These are phyloP conservation scores for Selene dorsalis DNA, from an alignment of 2,797 vertebrate species.

Conservation along the genomic window DNA sequence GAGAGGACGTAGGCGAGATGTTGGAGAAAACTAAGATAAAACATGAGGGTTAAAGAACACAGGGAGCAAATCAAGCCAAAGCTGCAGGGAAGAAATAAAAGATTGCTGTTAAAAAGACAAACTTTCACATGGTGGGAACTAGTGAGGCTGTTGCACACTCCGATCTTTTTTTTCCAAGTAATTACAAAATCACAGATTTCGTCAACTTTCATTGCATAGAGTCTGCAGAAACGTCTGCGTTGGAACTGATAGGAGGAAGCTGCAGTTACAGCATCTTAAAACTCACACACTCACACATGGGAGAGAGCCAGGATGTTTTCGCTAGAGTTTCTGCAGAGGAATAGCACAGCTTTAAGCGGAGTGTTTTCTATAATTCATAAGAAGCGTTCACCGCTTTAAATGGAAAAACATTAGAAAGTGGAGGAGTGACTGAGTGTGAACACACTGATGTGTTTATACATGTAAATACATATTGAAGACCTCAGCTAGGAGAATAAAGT, in stretches of 20 bases:
- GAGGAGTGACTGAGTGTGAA: constrained; percentile 1
- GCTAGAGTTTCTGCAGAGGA: constrained; percentile 10
- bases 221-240: constrained; percentile 18
- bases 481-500: constrained; percentile 3
- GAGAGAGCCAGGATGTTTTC: constrained; percentile 25
- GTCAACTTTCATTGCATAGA: constrained; percentile 10
- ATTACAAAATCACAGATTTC: constrained; percentile 58
- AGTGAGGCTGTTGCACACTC: constrained; percentile 10
- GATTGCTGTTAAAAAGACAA: constrained; percentile 1
- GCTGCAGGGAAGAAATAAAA: constrained; percentile 9
- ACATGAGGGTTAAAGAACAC: constrained; percentile 1
- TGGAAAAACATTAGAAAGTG: constrained; percentile 26
- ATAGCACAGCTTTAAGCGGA: constrained; percentile 26
- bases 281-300: constrained; percentile 39
- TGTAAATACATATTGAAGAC: constrained; percentile 32
- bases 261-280: constrained; percentile 31
- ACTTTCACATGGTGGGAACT: background rate
- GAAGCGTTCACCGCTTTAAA: constrained; percentile 37
- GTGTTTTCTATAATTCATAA: constrained; percentile 55
- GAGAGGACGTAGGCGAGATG: background rate
- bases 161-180: background rate
- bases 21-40: constrained; percentile 29
- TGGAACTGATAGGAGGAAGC: constrained; percentile 18
- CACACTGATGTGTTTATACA: constrained; percentile 21
- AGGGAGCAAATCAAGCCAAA: constrained; percentile 23